Base-by-base conservation (phyloP, 2,888 invertebrate species). In the Lasioglossum oenotherae region DNA sequence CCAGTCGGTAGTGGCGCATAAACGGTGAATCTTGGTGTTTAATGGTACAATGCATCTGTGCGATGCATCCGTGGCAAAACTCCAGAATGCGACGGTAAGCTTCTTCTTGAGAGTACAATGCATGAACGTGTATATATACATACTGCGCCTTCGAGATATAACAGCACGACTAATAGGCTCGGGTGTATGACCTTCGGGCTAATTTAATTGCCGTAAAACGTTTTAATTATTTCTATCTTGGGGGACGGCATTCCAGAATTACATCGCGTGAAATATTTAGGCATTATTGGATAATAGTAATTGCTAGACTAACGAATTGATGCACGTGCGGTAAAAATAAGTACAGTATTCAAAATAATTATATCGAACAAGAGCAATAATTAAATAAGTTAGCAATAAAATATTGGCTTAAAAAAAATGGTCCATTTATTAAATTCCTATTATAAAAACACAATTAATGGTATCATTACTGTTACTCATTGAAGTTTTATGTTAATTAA, bases 11-110 rank as follows among this genome's bases (percentile, higher is more conserved):
- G 53, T 74, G 12, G 38, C 19, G 16, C 46, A 31, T n/a, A 8
- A n/a, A 12, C 27, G n/a, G 14, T 76, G 72, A 73, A 41, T 81
- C 76, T 75, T 44, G 8, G 23, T 64, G 41, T 60, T 81, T 81
- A 75, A 82, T 23, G 49, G 71, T 44, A 49, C 23, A 49, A 71
- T 64, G 71, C 41, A 31, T 57, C 44, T 31, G 31, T 10, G 38
- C 10, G 74, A 75, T 57, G 31, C 49, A 12, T 38, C 31, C 57
- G 46, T 82, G 82, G 80, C 82, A 57, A 19, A 41, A 57, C 73
- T 80, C 82, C 80, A 74, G 23, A 74, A 41, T 31, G 67, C 44
- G 44, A 67, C 67, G 46, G 46, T 35, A 69, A n/a, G 38, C 46
- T 60, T 72, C 57, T 19, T 46, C 71, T 46, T 19, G 71, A 38